These are phyloP conservation scores for Halesus radiatus DNA, from an alignment of 1,140 invertebrate species.

Conservation along the genomic window DNA sequence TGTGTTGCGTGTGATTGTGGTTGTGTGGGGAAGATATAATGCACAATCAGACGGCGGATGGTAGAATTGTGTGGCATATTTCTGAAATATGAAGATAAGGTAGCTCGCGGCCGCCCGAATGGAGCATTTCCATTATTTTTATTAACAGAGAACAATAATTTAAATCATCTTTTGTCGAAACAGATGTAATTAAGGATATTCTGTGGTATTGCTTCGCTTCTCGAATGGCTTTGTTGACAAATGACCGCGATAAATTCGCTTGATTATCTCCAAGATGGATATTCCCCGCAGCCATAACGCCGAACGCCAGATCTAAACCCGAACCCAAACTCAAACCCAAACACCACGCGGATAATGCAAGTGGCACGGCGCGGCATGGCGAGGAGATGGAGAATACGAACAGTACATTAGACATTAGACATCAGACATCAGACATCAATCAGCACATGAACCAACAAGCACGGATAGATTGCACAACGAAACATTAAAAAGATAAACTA, in stretches of 20 bases:
- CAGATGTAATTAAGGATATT: conserved; percentile 55
- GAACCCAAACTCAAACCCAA: too few relatives aligned
- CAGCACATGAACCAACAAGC: too few relatives aligned
- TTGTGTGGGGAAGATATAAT: too few relatives aligned
- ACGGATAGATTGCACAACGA: background rate
- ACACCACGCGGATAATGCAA: conserved; percentile 32
- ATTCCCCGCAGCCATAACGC: conserved; percentile 40
- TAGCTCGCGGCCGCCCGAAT: background rate
- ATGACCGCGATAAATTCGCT: conserved; percentile 53
- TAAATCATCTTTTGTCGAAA: conserved; percentile 57
- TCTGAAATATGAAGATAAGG: conserved; percentile 38
- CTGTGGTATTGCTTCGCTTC: conserved; percentile 48
- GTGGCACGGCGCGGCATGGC: background rate
- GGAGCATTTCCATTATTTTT: conserved; percentile 35
- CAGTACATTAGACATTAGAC: too few relatives aligned
- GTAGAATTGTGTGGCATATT: background rate
- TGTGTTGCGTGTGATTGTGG: too few relatives aligned
- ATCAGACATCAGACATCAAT: too few relatives aligned
- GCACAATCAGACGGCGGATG: background rate
- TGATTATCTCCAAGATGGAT: conserved; percentile 54
- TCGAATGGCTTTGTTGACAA: conserved; percentile 55
- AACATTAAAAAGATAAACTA: background rate
- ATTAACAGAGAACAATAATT: conserved; percentile 49
- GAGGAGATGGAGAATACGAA: too few relatives aligned
- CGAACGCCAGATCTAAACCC: too few relatives aligned